These are phyloP conservation scores for Pelodiscus sinensis DNA, from an alignment of 2,113 vertebrate species.

Conservation along the genomic window DNA sequence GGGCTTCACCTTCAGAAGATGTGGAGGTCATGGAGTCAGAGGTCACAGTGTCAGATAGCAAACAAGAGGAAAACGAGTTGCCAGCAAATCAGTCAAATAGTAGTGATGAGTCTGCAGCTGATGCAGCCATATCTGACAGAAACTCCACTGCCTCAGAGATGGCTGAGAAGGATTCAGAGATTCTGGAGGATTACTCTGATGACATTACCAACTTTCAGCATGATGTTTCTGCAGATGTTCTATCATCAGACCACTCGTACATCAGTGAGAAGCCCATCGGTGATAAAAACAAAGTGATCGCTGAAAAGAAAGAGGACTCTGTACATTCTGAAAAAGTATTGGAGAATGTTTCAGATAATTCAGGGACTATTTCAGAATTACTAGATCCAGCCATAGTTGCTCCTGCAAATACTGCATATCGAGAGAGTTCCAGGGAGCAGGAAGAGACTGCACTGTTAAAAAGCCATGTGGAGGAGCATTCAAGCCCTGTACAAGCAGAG, in stretches of 20 bases:
- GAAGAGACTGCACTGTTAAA: constrained; percentile 15
- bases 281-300: constrained; percentile 53
- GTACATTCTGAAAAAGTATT: constrained; percentile 43
- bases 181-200: constrained; percentile 29
- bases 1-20: constrained; percentile 31
- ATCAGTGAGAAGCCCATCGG: constrained; percentile 58
- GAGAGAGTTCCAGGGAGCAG: constrained; percentile 23
- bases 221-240: constrained; percentile 24
- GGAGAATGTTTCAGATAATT: constrained; percentile 36
- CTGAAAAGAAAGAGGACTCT: constrained; percentile 34
- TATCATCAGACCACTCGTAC: constrained; percentile 63
- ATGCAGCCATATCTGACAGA: neutral
- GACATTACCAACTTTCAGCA: constrained; percentile 53
- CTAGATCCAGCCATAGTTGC: constrained; percentile 9
- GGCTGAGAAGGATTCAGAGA: constrained; percentile 52
- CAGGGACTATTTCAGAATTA: constrained; percentile 42
- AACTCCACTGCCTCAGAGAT: constrained; percentile 26
- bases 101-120: neutral
- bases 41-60: neutral
- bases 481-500: constrained; percentile 22
- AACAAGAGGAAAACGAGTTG: constrained; percentile 47
- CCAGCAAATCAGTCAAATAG: neutral
- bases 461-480: constrained; percentile 25
- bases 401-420: neutral
- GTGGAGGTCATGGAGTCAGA: constrained; percentile 47